Evolutionary conservation across 2,113 vertebrate genomes (phyloP).

Genomic region (Austrofundulus limnaeus): DNA sequence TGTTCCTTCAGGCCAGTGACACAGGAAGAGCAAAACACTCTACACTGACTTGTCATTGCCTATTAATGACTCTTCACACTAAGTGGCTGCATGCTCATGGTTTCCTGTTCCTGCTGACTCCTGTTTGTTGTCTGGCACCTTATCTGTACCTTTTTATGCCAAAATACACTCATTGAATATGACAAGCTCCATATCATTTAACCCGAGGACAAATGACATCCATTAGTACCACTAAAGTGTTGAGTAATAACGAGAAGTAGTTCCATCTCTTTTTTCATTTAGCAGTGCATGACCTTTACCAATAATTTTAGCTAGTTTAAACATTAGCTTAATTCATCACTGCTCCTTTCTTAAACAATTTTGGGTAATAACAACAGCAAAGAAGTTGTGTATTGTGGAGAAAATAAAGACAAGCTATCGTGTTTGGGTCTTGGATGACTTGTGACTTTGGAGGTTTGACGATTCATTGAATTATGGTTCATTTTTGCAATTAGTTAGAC

Average conservation of each 20-base stretch:
- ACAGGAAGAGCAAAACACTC: constrained; percentile 36
- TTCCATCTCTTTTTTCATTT: background rate
- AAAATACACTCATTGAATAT: constrained; percentile 47
- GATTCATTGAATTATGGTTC: no score
- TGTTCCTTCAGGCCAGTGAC: constrained; percentile 54
- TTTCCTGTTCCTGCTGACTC: constrained; percentile 48
- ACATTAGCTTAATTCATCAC: background rate
- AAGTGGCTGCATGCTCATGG: constrained; percentile 42
- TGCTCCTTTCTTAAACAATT: no score
- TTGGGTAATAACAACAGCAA: no score
- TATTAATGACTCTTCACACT: constrained; percentile 59
- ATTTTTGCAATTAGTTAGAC: no score
- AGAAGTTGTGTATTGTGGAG: no score
- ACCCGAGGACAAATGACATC: constrained; percentile 28
- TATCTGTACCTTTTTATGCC: constrained; percentile 38
- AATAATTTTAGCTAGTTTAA: background rate
- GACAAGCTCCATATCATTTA: constrained; percentile 40
- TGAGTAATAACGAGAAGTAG: constrained; percentile 19
- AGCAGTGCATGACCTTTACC: background rate
- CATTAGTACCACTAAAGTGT: constrained; percentile 21
- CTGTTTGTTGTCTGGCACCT: constrained; percentile 43
- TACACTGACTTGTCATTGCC: constrained; percentile 55
- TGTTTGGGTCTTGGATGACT: no score
- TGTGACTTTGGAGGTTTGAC: no score
- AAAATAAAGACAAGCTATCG: no score